Percentiles rank a stretch among this genome's conserved stretches.
Evolutionary conservation across 64 coral and sea anemone species (phyloP).

Genomic region (Stichodactyla mertensii): DNA sequence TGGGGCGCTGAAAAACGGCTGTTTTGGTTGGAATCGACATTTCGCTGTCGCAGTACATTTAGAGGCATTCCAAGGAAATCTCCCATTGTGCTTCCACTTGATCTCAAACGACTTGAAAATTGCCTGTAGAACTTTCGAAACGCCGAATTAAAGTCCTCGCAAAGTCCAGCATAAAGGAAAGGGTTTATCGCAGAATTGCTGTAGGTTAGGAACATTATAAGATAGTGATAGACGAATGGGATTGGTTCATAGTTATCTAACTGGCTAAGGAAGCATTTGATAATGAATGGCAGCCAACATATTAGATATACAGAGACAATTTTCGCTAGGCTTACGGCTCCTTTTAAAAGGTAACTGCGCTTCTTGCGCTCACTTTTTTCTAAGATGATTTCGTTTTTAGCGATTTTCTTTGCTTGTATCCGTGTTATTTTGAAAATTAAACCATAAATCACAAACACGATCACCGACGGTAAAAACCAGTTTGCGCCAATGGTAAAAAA

Average conservation of each 20-base stretch:
- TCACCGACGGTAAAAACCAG: conserved; percentile 41
- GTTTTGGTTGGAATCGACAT: background rate
- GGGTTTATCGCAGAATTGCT: conserved; percentile 68
- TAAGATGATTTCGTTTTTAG: conserved; percentile 19
- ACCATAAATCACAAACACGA: conserved; percentile 39
- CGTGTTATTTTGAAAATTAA: conserved; percentile 54
- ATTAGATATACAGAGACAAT: conserved; percentile 68
- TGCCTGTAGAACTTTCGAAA: conserved; percentile 28
- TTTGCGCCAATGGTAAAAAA: conserved; percentile 40
- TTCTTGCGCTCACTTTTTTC: conserved; percentile 35
- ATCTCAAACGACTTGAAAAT: background rate
- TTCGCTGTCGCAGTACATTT: background rate
- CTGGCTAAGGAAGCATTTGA: conserved; percentile 13
- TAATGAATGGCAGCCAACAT: conserved; percentile 76
- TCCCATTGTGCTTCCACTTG: background rate
- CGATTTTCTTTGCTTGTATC: conserved; percentile 52
- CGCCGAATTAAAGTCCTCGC: conserved; percentile 61
- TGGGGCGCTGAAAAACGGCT: background rate
- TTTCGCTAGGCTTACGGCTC: conserved; percentile 71
- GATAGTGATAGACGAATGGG: conserved; percentile 30
- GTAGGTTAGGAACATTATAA: conserved; percentile 55
- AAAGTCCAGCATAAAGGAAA: conserved; percentile 69
- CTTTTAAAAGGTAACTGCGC: conserved; percentile 52
- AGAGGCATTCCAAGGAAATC: background rate
- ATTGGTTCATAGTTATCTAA: background rate